Percentiles rank a stretch among this genome's conserved stretches.
These are phyloP conservation scores for Saccostrea cuccullata DNA, from an alignment of 1,140 invertebrate species.

Conservation along the genomic window DNA sequence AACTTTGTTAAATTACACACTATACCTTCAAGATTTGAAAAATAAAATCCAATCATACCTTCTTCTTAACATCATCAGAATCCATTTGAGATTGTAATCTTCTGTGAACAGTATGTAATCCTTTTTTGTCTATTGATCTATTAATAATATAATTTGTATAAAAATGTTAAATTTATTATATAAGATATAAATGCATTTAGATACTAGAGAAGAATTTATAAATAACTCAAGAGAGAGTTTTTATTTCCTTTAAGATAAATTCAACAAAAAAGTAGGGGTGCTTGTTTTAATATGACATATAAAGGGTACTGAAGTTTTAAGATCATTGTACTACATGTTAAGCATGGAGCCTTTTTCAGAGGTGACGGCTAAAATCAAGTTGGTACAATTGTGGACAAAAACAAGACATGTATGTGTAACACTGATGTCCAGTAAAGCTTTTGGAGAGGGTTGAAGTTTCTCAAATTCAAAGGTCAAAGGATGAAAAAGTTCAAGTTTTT, in stretches of 20 bases:
- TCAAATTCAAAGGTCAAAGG: neutral
- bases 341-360: neutral
- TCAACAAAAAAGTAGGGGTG: too few relatives aligned
- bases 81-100: constrained; percentile 4
- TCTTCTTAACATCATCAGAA: neutral
- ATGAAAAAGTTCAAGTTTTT: neutral
- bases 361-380: too few relatives aligned
- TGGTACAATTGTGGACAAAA: too few relatives aligned
- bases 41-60: neutral
- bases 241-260: neutral
- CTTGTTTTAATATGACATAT: neutral
- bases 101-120: neutral
- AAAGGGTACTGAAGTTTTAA: neutral
- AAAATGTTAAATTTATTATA: too few relatives aligned
- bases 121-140: neutral
- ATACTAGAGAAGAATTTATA: neutral
- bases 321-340: neutral
- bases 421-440: too few relatives aligned
- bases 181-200: too few relatives aligned
- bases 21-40: neutral
- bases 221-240: neutral
- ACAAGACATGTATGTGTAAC: too few relatives aligned
- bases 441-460: too few relatives aligned
- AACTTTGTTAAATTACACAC: neutral
- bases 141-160: neutral